Percentiles rank a stretch among this genome's conserved stretches.
These are phyloP conservation scores for Panthera leo DNA, from an alignment of 2,113 vertebrate species.

Conservation along the genomic window DNA sequence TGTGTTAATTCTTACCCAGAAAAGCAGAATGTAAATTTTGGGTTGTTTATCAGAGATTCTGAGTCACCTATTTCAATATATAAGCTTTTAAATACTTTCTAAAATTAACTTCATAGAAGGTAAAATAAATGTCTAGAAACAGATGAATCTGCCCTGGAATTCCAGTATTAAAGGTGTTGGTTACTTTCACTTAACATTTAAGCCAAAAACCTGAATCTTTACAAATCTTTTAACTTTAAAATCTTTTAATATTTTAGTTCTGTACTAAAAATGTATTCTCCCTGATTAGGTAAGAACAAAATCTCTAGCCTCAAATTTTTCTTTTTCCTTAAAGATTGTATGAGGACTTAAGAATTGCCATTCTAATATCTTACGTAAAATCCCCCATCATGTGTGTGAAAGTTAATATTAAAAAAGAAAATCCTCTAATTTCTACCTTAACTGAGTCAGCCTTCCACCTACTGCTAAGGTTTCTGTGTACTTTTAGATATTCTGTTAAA, in stretches of 20 bases:
- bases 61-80: neutral
- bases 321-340: neutral
- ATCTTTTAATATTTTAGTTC: neutral
- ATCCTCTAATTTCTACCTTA: neutral
- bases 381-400: neutral
- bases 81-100: slow-evolving; percentile 37
- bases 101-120: neutral
- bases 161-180: neutral
- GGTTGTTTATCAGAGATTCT: slow-evolving; percentile 31
- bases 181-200: neutral
- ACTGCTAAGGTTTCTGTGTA: neutral
- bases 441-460: neutral
- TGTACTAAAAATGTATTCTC: neutral
- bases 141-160: slow-evolving; percentile 4
- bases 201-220: neutral
- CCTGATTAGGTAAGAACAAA: neutral
- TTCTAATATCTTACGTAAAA: neutral
- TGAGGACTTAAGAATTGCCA: neutral
- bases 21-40: neutral
- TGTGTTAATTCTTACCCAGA: neutral
- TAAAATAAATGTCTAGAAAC: slow-evolving; percentile 7
- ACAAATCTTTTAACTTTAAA: slow-evolving; percentile 17
- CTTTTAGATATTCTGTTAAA: slow-evolving; percentile 32
- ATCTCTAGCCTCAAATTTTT: neutral
- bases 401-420: neutral